These are phyloP conservation scores for Tenualosa thibaudeaui DNA, from an alignment of 2,797 vertebrate genomes.

Conservation along the genomic window DNA sequence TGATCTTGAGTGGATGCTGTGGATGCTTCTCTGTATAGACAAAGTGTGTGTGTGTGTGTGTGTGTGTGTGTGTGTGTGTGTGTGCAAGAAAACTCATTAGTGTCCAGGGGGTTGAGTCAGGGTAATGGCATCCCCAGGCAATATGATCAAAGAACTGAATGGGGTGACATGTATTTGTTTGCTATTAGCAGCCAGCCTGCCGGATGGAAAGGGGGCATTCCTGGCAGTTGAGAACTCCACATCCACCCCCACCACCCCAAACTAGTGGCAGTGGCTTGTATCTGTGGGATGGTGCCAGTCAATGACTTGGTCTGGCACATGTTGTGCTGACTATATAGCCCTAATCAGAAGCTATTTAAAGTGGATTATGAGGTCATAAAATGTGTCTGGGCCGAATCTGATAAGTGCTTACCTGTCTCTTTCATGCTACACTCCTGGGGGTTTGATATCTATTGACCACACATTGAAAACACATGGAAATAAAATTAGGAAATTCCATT, in stretches of 20 bases:
- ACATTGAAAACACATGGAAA: constrained; percentile 25
- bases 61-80: neutral
- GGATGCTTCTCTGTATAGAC: constrained; percentile 56
- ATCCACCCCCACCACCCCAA: too few relatives aligned
- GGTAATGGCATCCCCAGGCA: constrained; percentile 47
- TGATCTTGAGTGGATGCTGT: constrained; percentile 58
- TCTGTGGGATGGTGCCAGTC: neutral
- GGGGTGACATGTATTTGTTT: constrained; percentile 42
- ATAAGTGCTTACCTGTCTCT: neutral
- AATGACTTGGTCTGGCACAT: neutral
- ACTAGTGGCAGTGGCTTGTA: neutral
- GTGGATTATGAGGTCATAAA: neutral
- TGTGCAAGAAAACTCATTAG: constrained; percentile 40
- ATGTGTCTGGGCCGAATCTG: neutral
- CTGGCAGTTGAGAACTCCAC: constrained; percentile 24
- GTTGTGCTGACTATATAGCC: neutral
- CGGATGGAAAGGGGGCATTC: constrained; percentile 19
- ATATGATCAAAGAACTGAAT: constrained; percentile 18
- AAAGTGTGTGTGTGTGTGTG: neutral
- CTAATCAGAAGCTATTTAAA: neutral
- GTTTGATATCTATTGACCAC: neutral
- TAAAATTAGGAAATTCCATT: constrained; percentile 25
- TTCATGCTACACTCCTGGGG: neutral
- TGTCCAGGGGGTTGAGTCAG: constrained; percentile 26
- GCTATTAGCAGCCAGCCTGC: constrained; percentile 41